Base-by-base conservation (phyloP, 2,888 invertebrate genomes). In the Drosophila vallismaia region DNA sequence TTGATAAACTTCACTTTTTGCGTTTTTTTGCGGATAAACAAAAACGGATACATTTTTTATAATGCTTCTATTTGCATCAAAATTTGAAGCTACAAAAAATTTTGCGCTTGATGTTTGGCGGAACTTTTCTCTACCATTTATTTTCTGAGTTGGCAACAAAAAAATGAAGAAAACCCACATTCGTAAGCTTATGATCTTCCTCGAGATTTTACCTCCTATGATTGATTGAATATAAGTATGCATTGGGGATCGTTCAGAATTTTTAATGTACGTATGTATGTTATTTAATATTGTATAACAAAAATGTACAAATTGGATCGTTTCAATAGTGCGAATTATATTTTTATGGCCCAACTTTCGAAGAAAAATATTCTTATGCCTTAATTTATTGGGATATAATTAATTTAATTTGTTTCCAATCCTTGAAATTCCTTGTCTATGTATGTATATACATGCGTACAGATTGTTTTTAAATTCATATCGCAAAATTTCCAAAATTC, bases 151-250 rank as follows among this genome's bases (percentile, higher is more conserved):
- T 50, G 79, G 66, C 55, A 77, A 38, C 24, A 85, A 36, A 36
- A 85, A 71, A 7, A 75, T 12, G 31, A 76, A 58, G 10, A 79
- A 46, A 29, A 82, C 26, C 59, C 83, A 87, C 66, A 79, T 29
- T 57, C 63, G 62, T n/a, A 60, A 71, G 66, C 74, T 59, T 10
- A 42, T 14, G 28, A 19, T 14, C n/a, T 42, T 19, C 19, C 9
- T 3, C 14, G 14, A 14, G 8, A 9, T 42, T 19, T n/a, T 12
- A 14, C 40, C 4, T 42, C 8, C 19, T 19, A 42, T 42, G 19
- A 42, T 14, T 19, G 19, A 42, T 42, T 14, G 6, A 42, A 9
- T 14, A 42, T 14, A 19, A 19, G 29, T 14, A 36, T 28, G 12
- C 5, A 26, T 44, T n/a, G 36, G 8, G 31, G 24, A 28, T 8